Evolutionary conservation across 2,113 vertebrate species (phyloP).

Genomic region (Psittacula cyanocephala): DNA sequence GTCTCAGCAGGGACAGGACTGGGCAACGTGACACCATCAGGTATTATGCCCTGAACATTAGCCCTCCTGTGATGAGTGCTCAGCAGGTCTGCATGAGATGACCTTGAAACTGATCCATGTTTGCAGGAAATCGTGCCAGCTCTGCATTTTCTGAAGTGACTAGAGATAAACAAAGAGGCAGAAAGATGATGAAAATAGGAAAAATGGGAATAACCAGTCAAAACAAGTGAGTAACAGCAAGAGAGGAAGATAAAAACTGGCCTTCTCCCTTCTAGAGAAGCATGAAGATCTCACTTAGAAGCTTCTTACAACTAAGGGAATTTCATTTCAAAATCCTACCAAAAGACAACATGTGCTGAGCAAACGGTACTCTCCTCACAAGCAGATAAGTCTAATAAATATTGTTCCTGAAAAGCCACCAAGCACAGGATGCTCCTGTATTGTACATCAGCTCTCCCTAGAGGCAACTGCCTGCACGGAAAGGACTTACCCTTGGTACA

Average conservation of each 20-base stretch:
- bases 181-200: background rate
- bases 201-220: background rate
- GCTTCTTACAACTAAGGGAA: background rate
- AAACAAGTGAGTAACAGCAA: background rate
- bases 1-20: background rate
- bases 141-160: background rate
- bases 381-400: background rate
- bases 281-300: background rate
- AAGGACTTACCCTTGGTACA: background rate
- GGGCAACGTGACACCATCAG: background rate
- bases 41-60: background rate
- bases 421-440: fast-evolving
- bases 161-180: background rate
- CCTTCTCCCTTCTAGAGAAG: background rate
- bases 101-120: background rate
- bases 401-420: background rate
- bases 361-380: background rate
- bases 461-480: background rate
- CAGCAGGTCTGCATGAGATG: background rate
- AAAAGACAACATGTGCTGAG: background rate
- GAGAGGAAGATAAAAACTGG: background rate
- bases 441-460: background rate
- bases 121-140: background rate
- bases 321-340: background rate
- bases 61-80: background rate